Conservation (phyloP, 2,888 invertebrate genomes). For the Sepiola atlantica region DNA sequence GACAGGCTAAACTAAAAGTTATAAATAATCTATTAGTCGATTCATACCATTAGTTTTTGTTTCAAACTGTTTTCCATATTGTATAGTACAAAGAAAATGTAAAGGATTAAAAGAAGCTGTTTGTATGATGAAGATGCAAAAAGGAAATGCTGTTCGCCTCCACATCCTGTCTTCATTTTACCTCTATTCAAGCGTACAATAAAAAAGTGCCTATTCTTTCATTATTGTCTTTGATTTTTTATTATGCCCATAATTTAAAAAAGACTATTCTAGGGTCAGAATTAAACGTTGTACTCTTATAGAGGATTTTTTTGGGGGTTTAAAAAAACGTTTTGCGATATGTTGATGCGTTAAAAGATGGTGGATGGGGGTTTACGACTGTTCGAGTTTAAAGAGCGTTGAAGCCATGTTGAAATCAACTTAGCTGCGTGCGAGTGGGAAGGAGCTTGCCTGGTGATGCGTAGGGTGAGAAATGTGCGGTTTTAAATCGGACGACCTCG, state of each 20-base stretch:
- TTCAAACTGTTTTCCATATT: background rate
- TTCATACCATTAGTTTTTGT: background rate
- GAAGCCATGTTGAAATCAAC: background rate
- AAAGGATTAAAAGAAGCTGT: background rate
- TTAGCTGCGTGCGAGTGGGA: background rate
- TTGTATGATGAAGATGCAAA: background rate
- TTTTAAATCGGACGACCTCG: background rate
- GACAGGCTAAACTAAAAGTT: no score
- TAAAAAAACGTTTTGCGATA: background rate
- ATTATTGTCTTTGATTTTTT: no score
- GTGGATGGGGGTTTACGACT: background rate
- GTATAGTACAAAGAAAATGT: background rate
- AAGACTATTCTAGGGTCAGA: background rate
- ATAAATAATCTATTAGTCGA: no score
- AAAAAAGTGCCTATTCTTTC: no score
- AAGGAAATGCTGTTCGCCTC: background rate
- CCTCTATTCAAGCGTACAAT: background rate
- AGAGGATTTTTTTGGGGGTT: background rate
- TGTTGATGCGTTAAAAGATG: background rate
- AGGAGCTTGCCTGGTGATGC: background rate
- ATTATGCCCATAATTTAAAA: no score
- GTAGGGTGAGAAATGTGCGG: background rate
- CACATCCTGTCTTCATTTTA: background rate
- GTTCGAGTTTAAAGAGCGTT: background rate
- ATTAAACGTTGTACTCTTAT: background rate